A percentile compares a stretch with the other conserved stretches of the same genome.
Conservation (phyloP, 2,113 vertebrate genomes). For the Xiphophorus hellerii region DNA sequence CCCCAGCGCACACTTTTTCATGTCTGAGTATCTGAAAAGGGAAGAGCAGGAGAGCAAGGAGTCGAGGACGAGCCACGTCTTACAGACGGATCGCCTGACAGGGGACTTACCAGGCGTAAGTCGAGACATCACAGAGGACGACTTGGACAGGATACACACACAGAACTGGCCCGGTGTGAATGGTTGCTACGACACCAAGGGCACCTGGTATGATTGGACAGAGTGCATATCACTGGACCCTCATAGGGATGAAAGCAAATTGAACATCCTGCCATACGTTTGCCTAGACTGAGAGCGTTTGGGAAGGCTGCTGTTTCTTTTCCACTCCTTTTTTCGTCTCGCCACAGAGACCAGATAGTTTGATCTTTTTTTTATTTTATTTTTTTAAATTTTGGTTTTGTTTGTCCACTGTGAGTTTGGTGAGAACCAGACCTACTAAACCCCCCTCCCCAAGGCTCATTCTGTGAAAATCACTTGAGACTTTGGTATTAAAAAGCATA, state of each 20-base stretch:
- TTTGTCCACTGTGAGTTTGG: slow-evolving; percentile 83
- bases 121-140: slow-evolving; percentile 84
- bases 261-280: slow-evolving; percentile 99
- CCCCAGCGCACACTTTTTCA: slow-evolving; percentile 95
- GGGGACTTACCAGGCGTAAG: slow-evolving; percentile 87
- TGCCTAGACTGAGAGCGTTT: slow-evolving; percentile 92
- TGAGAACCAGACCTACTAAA: slow-evolving; percentile 64
- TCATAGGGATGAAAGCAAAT: slow-evolving; percentile 92
- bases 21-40: slow-evolving; percentile 96
- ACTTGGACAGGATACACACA: slow-evolving; percentile 87
- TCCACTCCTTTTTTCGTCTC: slow-evolving; percentile 72
- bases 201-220: slow-evolving; percentile 98
- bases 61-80: slow-evolving; percentile 86
- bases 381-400: slow-evolving; percentile 52
- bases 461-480: slow-evolving; percentile 69
- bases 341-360: slow-evolving; percentile 44
- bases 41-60: slow-evolving; percentile 90
- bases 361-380: slow-evolving; percentile 7
- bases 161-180: slow-evolving; percentile 93
- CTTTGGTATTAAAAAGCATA: slow-evolving; percentile 61
- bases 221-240: slow-evolving; percentile 97
- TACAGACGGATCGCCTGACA: slow-evolving; percentile 82
- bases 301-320: slow-evolving; percentile 82
- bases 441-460: slow-evolving; percentile 63
- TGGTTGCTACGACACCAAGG: slow-evolving; percentile 95